Percentiles rank a stretch among this genome's conserved stretches.
Evolutionary conservation across 2,888 invertebrate species (phyloP).

Genomic region (Rhorus exstirpatorius): DNA sequence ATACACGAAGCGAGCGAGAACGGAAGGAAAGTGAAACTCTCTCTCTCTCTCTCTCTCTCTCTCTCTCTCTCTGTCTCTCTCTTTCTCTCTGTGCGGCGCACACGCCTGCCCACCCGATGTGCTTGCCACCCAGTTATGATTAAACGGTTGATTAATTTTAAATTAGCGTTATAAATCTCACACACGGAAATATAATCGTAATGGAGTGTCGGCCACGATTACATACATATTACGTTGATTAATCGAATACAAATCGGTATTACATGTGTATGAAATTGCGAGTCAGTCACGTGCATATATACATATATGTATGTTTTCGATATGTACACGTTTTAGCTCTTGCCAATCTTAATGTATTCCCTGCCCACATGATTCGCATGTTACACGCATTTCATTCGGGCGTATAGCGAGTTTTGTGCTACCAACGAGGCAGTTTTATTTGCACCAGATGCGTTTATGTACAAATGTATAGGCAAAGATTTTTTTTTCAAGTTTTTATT

Average conservation of each 20-base stretch:
- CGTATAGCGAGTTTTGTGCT: conserved; percentile 29
- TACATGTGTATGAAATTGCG: conserved; percentile 80
- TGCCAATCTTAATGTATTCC: conserved; percentile 55
- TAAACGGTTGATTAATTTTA: conserved; percentile 81
- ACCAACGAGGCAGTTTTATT: conserved; percentile 51
- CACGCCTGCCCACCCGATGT: conserved; percentile 64
- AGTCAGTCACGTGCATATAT: conserved; percentile 39
- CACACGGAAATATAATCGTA: conserved; percentile 80
- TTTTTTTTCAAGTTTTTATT: too few relatives aligned
- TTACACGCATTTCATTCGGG: conserved; percentile 59
- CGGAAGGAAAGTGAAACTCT: conserved; percentile 71
- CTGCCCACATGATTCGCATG: conserved; percentile 61
- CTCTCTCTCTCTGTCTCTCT: conserved; percentile 37
- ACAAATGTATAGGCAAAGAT: conserved; percentile 7
- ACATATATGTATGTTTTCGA: conserved; percentile 35
- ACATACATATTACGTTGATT: conserved; percentile 81
- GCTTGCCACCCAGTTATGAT: conserved; percentile 75
- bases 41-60: conserved; percentile 43
- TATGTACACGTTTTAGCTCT: conserved; percentile 58
- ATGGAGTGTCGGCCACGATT: conserved; percentile 80
- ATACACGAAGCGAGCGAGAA: conserved; percentile 28
- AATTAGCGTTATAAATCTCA: conserved; percentile 78
- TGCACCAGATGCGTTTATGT: conserved; percentile 3
- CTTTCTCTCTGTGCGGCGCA: conserved; percentile 14
- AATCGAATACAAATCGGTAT: conserved; percentile 79